Evolutionary conservation across 1,140 invertebrate species (phyloP).

Genomic region (Nephotettix cincticeps): DNA sequence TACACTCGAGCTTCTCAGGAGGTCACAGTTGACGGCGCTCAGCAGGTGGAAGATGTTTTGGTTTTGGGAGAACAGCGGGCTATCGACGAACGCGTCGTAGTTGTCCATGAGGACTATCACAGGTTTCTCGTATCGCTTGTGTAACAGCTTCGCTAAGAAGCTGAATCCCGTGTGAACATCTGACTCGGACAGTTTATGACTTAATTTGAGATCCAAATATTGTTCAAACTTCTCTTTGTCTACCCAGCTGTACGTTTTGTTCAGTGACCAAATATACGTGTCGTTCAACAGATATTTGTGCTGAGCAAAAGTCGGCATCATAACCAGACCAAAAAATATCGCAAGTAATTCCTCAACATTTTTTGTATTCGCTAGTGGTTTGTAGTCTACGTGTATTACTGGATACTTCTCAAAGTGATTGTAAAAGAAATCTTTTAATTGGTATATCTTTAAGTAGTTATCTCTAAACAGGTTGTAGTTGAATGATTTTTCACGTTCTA

Average conservation of each 20-base stretch:
- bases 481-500: background rate
- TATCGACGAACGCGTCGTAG: background rate
- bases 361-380: background rate
- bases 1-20: background rate
- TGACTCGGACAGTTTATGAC: background rate
- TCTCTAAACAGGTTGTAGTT: background rate
- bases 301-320: background rate
- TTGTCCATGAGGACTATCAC: conserved; percentile 1
- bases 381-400: background rate
- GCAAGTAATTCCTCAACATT: background rate
- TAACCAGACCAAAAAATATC: background rate
- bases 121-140: background rate
- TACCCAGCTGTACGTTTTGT: background rate
- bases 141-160: background rate
- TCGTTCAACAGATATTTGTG: background rate
- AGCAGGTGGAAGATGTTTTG: background rate
- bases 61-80: background rate
- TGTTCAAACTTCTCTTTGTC: background rate
- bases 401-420: conserved; percentile 6
- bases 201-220: background rate
- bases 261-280: background rate
- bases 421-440: conserved; percentile 2
- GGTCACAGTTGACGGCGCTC: background rate
- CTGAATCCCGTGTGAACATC: background rate
- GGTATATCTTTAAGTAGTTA: background rate